Evolutionary conservation across 2,113 vertebrate species (phyloP), one percentile per base, ranked within the genome.

Genomic region (Atherinomorus stipes): DNA sequence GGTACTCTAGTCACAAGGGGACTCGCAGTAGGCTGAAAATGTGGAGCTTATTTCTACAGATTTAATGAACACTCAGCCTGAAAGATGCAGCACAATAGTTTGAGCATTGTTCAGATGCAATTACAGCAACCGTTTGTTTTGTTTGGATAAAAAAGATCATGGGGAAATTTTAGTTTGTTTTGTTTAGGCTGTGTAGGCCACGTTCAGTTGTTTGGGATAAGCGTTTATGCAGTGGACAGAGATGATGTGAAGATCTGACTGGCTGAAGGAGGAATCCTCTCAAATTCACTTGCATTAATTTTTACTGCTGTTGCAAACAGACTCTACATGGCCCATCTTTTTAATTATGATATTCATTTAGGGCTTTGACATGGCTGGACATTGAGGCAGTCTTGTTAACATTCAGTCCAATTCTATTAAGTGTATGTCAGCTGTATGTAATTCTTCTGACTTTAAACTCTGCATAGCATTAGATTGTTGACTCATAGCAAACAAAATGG

Each of bases 1-100:
- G 76, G 81, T 77, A 64, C 80, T 62, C 0, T 11, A n/a, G 61
- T 87, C 75, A 84, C 52, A n/a, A 70, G 50, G 67, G 65, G 49
- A 52, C 70, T 68, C n/a, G 1, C 23, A 38, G 69, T 40, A 8
- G 65, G 60, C 40, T n/a, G 51, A 53, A 34, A 40, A 70, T 21
- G 9, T 50, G 28, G 13, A 23, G 49, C 42, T 52, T 70, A 23
- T 69, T 67, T 62, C 51, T 74, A 21, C 37, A 52, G 26, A n/a
- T 69, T 60, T 74, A 34, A 34, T 28, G 28, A 28, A 28, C 59
- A 42, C 8, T 10, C 1, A 12, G 26, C 50, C 44, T n/a, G 12
- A 62, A 61, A 52, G 34, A 28, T 69, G 60, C 25, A 44, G 23
- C 38, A 26, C 44, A 78, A 58, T 73, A 38, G 47, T 57, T 34